Evolutionary conservation across 2,888 invertebrate species (phyloP), one percentile per base, ranked within the genome.

Genomic region (Chelonus formosanus): DNA sequence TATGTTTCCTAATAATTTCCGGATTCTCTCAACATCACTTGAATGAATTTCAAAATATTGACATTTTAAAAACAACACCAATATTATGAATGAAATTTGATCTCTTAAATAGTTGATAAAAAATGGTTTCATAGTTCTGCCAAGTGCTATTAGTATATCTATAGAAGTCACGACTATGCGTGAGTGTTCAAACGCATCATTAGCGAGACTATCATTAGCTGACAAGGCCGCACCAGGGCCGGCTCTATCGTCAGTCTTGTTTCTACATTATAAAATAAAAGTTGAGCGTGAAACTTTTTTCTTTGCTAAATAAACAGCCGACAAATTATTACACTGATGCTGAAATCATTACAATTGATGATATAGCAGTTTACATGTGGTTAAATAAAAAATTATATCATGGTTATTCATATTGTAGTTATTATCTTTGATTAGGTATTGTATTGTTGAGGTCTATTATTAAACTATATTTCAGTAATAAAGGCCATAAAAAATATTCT

Each of bases 171-270:
- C 55, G 67, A 65, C 68, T 69, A 69, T 73, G 75, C 69, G 75
- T 75, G 75, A 72, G 75, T 76, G 76, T 74, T 73, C 68, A 71
- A 74, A 78, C 79, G 81, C 80, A 80, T 82, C 81, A 82, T 83
- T 83, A 83, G 81, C 80, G 77, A 71, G 79, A 83, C 83, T 83
- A 82, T 83, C 82, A 83, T 83, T 83, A 83, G 82, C 79, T 78
- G 77, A 70, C 81, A 81, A 81, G 82, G 82, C 80, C 82, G 79
- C 67, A 71, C 72, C 73, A 83, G 82, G 81, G 78, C 76, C 80
- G 77, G 72, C 47, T 55, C 5, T 58, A 59, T 60, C 62, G 59
- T 60, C 50, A 50, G 45, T 43, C 48, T 47, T 59, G 52, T 55
- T 44, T 55, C 43, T 55, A 43, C 43, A 53, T 31, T 32, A 36